Evolutionary conservation across 2,888 invertebrate genomes (phyloP).

Genomic region (Caenorhabditis sulstoni): DNA sequence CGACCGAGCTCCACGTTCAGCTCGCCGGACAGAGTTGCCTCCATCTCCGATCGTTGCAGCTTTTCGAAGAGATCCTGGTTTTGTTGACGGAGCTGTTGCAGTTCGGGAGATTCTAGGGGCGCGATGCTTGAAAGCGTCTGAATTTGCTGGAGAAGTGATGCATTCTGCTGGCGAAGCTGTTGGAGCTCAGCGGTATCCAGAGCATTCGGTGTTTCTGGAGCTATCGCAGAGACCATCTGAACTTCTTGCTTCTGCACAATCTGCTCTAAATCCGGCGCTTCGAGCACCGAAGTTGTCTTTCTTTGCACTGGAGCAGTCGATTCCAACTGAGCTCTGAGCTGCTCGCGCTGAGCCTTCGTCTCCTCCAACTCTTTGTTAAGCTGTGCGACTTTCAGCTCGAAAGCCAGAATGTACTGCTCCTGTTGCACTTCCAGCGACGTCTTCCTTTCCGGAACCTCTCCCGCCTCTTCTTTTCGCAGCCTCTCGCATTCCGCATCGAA

Average conservation of each 20-base stretch:
- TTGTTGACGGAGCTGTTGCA: conserved; percentile 11
- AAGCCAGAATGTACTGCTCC: conserved; percentile 64
- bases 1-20: conserved; percentile 67
- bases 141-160: neutral
- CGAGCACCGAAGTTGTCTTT: conserved; percentile 27
- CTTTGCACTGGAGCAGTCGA: conserved; percentile 28
- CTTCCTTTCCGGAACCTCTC: conserved; percentile 53
- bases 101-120: conserved; percentile 4
- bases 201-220: neutral
- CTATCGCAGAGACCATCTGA: conserved; percentile 8
- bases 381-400: conserved; percentile 53
- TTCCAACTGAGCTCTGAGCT: neutral
- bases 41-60: conserved; percentile 59
- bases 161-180: no score
- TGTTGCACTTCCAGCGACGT: conserved; percentile 63
- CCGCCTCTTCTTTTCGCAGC: conserved; percentile 50
- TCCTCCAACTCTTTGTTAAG: conserved; percentile 45
- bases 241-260: conserved; percentile 22
- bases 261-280: conserved; percentile 24
- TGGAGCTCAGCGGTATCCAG: no score
- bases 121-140: neutral
- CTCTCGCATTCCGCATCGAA: conserved; percentile 37
- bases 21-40: conserved; percentile 63
- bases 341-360: conserved; percentile 14
- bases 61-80: conserved; percentile 1